Evolutionary conservation across 2,888 invertebrate species (phyloP).

Genomic region (Thelaira solivaga): DNA sequence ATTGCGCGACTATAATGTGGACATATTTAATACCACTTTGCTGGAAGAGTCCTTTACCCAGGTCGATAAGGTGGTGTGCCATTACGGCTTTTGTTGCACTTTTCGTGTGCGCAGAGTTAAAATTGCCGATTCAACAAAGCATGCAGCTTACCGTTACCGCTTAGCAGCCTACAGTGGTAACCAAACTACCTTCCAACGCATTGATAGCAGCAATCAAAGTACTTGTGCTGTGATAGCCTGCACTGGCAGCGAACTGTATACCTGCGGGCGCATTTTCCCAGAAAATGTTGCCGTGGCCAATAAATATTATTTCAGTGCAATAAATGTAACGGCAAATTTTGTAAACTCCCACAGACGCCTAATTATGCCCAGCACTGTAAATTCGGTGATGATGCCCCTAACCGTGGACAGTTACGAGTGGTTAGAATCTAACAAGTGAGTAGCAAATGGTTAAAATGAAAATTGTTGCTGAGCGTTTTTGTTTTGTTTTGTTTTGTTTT

Average conservation of each 20-base stretch:
- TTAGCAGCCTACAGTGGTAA: conserved; percentile 69
- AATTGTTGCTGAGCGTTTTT: too few relatives aligned
- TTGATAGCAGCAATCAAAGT: conserved; percentile 77
- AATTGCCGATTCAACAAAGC: conserved; percentile 44
- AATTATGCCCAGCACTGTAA: conserved; percentile 72
- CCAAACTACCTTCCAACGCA: conserved; percentile 70
- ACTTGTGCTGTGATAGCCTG: conserved; percentile 78
- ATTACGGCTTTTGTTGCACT: conserved; percentile 73
- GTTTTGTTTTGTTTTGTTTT: not conserved
- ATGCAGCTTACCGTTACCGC: conserved; percentile 71
- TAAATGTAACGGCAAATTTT: conserved; percentile 64
- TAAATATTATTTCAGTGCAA: conserved; percentile 66
- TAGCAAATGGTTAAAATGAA: too few relatives aligned
- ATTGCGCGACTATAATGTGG: conserved; percentile 70
- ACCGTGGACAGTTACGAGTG: conserved; percentile 66
- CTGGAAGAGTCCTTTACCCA: conserved; percentile 60
- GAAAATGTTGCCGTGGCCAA: conserved; percentile 63
- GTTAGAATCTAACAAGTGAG: conserved; percentile 60
- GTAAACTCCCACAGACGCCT: conserved; percentile 65
- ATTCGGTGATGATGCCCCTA: conserved; percentile 69
- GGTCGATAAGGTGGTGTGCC: conserved; percentile 49
- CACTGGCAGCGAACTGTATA: conserved; percentile 70
- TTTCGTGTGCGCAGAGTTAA: conserved; percentile 65
- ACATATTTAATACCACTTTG: conserved; percentile 66
- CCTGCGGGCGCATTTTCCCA: conserved; percentile 75